These are phyloP conservation scores for Empidonax alnorum DNA, from an alignment of 2,113 vertebrate species.

Conservation along the genomic window DNA sequence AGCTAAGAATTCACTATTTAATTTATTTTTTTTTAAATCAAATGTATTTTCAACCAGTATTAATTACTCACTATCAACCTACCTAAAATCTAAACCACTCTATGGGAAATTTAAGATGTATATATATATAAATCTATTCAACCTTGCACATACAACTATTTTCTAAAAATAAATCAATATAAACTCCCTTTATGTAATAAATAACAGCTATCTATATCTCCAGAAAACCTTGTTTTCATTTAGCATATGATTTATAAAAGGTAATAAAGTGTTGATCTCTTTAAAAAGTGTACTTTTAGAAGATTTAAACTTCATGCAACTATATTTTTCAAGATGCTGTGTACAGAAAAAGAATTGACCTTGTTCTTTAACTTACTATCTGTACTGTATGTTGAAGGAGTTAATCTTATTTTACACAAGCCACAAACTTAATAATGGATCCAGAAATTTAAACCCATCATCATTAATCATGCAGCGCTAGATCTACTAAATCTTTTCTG, in stretches of 20 bases:
- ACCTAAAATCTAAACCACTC: not conserved
- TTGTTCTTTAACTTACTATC: not conserved
- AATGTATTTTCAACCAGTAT: not conserved
- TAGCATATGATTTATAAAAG: conserved; percentile 23
- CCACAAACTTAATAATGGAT: not conserved
- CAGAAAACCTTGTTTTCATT: not conserved
- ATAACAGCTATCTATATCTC: not conserved
- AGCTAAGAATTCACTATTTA: not conserved
- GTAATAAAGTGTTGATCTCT: not conserved
- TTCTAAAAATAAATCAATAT: not conserved
- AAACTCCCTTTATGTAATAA: not conserved
- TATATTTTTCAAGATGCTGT: not conserved
- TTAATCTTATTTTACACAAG: not conserved
- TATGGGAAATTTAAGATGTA: not conserved
- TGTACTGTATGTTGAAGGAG: not conserved
- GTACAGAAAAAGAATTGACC: not conserved
- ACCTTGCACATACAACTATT: not conserved
- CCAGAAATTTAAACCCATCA: conserved; percentile 6
- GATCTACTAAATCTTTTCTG: not conserved
- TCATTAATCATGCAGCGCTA: not conserved
- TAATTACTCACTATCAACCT: not conserved
- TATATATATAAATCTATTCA: not conserved
- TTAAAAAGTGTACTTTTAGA: not conserved
- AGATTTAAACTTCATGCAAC: not conserved
- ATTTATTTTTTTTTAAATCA: not conserved